Evolutionary conservation across 1,140 invertebrate species (phyloP), one percentile per base, ranked within the genome.

Genomic region (Euglossa dilemma): DNA sequence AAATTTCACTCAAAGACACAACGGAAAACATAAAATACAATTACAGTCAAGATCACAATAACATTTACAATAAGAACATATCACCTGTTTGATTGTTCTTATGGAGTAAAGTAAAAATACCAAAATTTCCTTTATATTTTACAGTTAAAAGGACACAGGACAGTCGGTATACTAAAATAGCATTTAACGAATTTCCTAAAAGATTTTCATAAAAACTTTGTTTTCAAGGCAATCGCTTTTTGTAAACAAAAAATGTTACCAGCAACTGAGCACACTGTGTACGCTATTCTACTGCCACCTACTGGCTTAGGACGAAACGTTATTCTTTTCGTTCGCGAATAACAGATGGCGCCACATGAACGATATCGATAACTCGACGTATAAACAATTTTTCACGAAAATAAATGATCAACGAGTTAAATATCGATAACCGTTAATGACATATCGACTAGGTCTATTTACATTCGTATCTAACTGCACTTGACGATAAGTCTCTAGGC

Each of bases 171-270:
- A 52, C 8, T 56, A n/a, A 56, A 43, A 47, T 23, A 66, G 8
- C n/a, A 45, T 43, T 54, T 14, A 25, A 54, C n/a, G 1, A 25
- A 43, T 52, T 64, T 28, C 25, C 56, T 73, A 28, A 76, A 50
- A 14, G 20, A 66, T 54, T 3, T 45, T 56, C 7, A 18, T 16
- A 28, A 74, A 74, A 66, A 54, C 6, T 54, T 61, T 45, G 23
- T 43, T 75, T 12, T 6, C 9, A 59, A 50, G 2, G 28, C 7
- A 23, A 28, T 28, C 36, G 0, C 20, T 43, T 45, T 57, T n/a
- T 9, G 14, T 20, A 16, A 2, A 6, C 28, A 81, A 81, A 81
- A 81, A 75, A 81, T 4, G 2, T 67, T 81, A 81, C 45, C 80
- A 23, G 18, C 72, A 57, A 81, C 18, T 28, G 52, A 57, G 16